Conservation (phyloP, 2,113 vertebrate genomes). For the Sisor rabdophorus region DNA sequence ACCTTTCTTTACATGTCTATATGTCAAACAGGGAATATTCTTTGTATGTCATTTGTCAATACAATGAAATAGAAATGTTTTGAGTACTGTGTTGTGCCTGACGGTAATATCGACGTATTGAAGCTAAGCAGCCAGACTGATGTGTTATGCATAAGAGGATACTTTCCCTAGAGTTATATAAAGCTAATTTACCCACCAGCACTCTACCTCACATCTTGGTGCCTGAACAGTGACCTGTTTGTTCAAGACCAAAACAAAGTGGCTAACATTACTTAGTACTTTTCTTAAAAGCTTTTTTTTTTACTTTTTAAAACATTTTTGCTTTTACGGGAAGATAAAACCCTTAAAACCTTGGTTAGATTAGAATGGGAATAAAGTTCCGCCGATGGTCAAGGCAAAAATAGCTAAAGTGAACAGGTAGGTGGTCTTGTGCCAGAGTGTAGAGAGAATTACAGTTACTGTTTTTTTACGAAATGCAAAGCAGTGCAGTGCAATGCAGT, state of each 20-base stretch:
- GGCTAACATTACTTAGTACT: background rate
- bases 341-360: background rate
- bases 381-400: background rate
- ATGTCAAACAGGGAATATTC: background rate
- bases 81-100: background rate
- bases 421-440: background rate
- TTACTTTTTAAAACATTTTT: background rate
- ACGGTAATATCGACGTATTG: background rate
- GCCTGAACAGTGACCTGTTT: background rate
- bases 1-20: background rate
- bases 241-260: slow-evolving; percentile 8
- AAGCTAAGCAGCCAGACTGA: background rate
- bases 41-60: background rate
- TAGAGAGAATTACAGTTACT: background rate
- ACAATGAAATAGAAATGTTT: no score
- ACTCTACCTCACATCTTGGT: slow-evolving; percentile 4
- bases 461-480: background rate
- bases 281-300: background rate
- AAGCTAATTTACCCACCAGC: background rate
- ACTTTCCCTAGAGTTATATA: background rate
- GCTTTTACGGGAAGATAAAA: background rate
- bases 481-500: background rate
- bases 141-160: background rate
- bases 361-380: background rate
- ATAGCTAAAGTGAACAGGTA: background rate